Evolutionary conservation across 2,888 invertebrate genomes (phyloP), one percentile per base, ranked within the genome.

Genomic region (Nomada ferruginata): DNA sequence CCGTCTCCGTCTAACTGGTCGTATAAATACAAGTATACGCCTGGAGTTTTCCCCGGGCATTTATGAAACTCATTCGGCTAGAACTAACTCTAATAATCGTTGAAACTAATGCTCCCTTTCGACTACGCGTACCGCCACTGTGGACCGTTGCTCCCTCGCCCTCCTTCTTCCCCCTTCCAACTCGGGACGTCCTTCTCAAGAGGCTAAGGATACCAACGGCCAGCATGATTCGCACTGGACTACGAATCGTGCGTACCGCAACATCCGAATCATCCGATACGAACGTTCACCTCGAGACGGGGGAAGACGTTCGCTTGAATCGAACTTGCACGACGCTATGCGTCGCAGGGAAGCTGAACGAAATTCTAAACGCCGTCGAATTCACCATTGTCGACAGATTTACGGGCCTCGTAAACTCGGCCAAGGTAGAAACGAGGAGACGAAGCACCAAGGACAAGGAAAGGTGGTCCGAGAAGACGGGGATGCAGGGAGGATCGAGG

Each of bases 61-160:
- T 93, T 92, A 92, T 92, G 91, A 91, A 93, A 93, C 92, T 92
- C 92, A 90, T 91, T 92, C 93, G 90, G 89, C 91, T 89, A 92
- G 92, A 93, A 92, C 93, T 92, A 93, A 93, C 92, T 92, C 92
- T 91, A 93, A 93, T 93, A 93, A 93, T 93, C 93, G 93, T 93
- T 93, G 89, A 91, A 93, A 93, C 93, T 93, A 93, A 93, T 93
- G 92, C 90, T 83, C 87, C 88, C 89, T 87, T 88, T 89, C 89
- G 89, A 90, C 88, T 89, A 86, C 87, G 89, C 77, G 88, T 79
- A 82, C 86, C 77, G 72, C 82, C 84, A 52, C 68, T 64, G 57
- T 63, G 55, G 50, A 53, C 61, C 64, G 53, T 29, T 47, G 18
- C 60, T 18, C 10, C 18, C 57, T 10, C 11, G 57, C 20, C 23